Evolutionary conservation across 2,113 vertebrate genomes (phyloP).

Genomic region (Rafetus swinhoei): DNA sequence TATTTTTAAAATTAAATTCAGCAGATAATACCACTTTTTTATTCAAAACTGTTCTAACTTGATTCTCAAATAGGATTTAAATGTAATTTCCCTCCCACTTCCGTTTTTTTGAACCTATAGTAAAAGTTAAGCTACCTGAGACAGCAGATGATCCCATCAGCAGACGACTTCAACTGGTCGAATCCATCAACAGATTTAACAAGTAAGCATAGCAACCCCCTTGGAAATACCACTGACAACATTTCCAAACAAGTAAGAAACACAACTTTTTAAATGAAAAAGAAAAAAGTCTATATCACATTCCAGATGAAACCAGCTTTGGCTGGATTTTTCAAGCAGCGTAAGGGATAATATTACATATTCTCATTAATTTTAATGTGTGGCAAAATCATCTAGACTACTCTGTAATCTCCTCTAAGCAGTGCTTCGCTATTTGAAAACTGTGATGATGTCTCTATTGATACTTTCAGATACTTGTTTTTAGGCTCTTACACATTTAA

Average conservation of each 20-base stretch:
- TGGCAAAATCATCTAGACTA: neutral
- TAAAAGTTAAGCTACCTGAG: constrained; percentile 78
- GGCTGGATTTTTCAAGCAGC: neutral
- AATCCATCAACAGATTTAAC: constrained; percentile 78
- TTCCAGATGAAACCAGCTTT: neutral
- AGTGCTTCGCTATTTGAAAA: neutral
- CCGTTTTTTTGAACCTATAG: constrained; percentile 66
- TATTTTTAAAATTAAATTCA: neutral
- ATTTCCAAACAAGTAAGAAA: neutral
- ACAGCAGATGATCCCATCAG: constrained; percentile 75
- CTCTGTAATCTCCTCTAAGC: neutral
- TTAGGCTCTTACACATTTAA: neutral
- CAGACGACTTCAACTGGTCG: constrained; percentile 81
- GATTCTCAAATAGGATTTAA: neutral
- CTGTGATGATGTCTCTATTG: neutral
- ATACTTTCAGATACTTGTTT: neutral
- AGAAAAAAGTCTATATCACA: neutral
- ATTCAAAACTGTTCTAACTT: neutral
- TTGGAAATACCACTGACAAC: neutral
- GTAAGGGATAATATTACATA: neutral
- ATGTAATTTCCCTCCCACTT: constrained; percentile 48
- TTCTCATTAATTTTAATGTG: neutral
- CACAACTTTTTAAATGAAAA: neutral
- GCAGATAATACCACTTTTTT: neutral
- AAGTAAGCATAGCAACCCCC: constrained; percentile 73